These are phyloP conservation scores for Neuroscelio doddi DNA, from an alignment of 2,888 invertebrate genomes.

Conservation along the genomic window DNA sequence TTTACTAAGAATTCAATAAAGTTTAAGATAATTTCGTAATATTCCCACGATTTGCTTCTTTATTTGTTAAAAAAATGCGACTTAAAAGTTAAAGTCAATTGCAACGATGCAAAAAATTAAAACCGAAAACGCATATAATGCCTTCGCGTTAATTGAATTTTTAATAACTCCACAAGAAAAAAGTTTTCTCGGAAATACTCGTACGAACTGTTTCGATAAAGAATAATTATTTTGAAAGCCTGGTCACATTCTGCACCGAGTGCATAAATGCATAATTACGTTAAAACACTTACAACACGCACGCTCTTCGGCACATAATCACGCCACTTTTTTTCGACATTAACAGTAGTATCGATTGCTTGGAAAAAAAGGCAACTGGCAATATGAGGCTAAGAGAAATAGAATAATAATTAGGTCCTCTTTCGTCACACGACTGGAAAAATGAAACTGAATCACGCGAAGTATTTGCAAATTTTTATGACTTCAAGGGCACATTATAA, in stretches of 20 bases:
- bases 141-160: too few species aligned
- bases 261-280: constrained; percentile 32
- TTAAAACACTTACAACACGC: constrained; percentile 31
- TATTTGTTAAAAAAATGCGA: background rate
- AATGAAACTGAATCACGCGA: constrained; percentile 64
- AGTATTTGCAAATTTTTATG: constrained; percentile 48
- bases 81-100: background rate
- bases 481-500: constrained; percentile 23
- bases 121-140: background rate
- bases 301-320: constrained; percentile 13
- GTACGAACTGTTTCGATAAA: constrained; percentile 25
- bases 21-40: background rate
- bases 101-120: too few species aligned
- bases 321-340: constrained; percentile 14
- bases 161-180: too few species aligned
- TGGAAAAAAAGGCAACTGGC: background rate
- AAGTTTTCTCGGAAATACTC: too few species aligned
- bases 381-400: constrained; percentile 1
- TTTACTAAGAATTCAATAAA: background rate
- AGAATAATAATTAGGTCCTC: background rate
- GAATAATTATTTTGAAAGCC: constrained; percentile 32
- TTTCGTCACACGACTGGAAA: constrained; percentile 26
- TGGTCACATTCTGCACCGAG: constrained; percentile 4
- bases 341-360: constrained; percentile 29
- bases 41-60: background rate